Percentiles rank a stretch among this genome's conserved stretches.
These are phyloP conservation scores for Taurulus bubalis DNA, from an alignment of 2,113 vertebrate species.

Conservation along the genomic window DNA sequence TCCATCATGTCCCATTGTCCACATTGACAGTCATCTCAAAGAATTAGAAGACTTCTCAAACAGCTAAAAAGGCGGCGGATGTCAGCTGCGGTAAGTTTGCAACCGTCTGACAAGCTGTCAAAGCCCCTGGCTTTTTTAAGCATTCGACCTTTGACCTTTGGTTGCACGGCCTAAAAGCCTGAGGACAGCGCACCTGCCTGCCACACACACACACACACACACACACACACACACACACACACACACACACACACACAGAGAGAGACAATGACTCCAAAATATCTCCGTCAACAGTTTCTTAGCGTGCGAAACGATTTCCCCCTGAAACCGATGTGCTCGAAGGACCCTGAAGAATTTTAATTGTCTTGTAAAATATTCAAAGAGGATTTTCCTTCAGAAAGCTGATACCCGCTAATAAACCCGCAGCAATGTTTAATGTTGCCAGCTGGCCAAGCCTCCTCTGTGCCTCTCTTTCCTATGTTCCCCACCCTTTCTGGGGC, in stretches of 20 bases:
- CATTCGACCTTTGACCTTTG: constrained; percentile 40
- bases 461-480: constrained; percentile 1
- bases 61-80: constrained; percentile 6
- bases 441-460: constrained; percentile 40
- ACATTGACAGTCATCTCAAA: background rate
- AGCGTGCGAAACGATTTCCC: constrained; percentile 12
- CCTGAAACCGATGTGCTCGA: constrained; percentile 46
- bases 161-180: constrained; percentile 31
- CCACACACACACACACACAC: constrained; percentile 19
- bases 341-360: constrained; percentile 66
- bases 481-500: background rate
- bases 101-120: constrained; percentile 43
- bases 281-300: constrained; percentile 49
- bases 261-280: constrained; percentile 25
- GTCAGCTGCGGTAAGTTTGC: constrained; percentile 34
- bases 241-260: background rate
- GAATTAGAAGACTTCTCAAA: background rate
- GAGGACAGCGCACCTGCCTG: constrained; percentile 51
- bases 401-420: constrained; percentile 60
- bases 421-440: constrained; percentile 39
- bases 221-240: background rate
- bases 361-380: constrained; percentile 63
- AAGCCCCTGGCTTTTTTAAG: constrained; percentile 5
- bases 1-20: background rate
- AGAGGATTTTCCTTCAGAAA: constrained; percentile 63